Conservation (phyloP, 2,113 vertebrate species). For the Zosterops japonicus region DNA sequence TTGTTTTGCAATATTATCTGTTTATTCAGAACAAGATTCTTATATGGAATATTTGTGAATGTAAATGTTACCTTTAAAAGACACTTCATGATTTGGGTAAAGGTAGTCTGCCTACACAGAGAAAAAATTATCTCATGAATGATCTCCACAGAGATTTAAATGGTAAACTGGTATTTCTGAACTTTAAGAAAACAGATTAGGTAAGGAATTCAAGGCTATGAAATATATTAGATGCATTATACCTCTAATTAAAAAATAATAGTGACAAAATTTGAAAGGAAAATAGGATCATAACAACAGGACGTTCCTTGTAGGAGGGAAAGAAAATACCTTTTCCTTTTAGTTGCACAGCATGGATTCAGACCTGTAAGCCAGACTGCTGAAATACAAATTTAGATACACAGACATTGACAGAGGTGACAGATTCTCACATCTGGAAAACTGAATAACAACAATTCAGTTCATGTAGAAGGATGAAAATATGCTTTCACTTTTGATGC, state of each 20-base stretch:
- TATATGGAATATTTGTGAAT: neutral
- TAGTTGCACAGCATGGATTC: slow-evolving; percentile 41
- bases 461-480: slow-evolving; percentile 68
- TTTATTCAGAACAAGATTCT: neutral
- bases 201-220: neutral
- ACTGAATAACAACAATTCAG: slow-evolving; percentile 72
- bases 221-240: slow-evolving; percentile 30
- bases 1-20: neutral
- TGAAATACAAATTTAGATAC: slow-evolving; percentile 59
- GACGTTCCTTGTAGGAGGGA: slow-evolving; percentile 20
- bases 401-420: slow-evolving; percentile 62
- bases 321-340: slow-evolving; percentile 68
- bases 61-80: neutral
- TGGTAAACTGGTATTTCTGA: neutral
- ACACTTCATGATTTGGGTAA: neutral
- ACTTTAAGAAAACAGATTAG: neutral
- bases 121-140: neutral
- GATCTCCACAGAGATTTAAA: neutral
- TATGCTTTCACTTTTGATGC: slow-evolving; percentile 65
- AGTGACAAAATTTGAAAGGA: slow-evolving; percentile 51
- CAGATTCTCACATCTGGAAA: slow-evolving; percentile 76
- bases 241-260: slow-evolving; percentile 61
- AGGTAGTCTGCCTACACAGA: neutral
- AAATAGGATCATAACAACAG: slow-evolving; percentile 34
- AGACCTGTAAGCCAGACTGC: slow-evolving; percentile 44